These are phyloP conservation scores for Eupithecia subumbrata DNA, from an alignment of 2,888 invertebrate genomes.

Conservation along the genomic window DNA sequence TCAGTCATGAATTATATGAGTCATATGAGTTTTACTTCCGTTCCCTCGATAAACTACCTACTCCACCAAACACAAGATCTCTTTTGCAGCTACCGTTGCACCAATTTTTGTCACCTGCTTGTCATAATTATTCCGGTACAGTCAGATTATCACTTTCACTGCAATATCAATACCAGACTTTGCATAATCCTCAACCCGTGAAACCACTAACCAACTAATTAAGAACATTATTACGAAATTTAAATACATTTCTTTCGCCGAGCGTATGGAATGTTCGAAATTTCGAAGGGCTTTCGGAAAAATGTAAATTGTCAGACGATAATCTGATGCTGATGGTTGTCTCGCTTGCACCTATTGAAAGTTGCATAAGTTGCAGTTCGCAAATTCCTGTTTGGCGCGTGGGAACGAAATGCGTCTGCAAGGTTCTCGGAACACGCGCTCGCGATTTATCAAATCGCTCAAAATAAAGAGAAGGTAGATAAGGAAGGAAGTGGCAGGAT, in stretches of 20 bases:
- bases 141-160: conserved; percentile 47
- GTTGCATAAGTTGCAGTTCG: conserved; percentile 53
- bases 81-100: neutral
- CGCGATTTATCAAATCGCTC: conserved; percentile 73
- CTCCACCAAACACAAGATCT: neutral
- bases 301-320: conserved; percentile 60
- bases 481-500: conserved; percentile 42
- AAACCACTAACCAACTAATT: conserved; percentile 32
- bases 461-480: conserved; percentile 56
- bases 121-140: neutral
- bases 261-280: conserved; percentile 34
- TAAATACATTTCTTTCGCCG: conserved; percentile 30
- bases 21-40: neutral
- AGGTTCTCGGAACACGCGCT: conserved; percentile 73
- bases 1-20: neutral
- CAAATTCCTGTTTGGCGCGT: conserved; percentile 70
- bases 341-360: conserved; percentile 45
- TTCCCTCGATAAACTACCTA: neutral
- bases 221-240: conserved; percentile 30
- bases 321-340: conserved; percentile 30
- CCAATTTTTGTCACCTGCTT: neutral
- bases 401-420: conserved; percentile 73
- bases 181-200: conserved; percentile 35
- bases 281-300: conserved; percentile 55
- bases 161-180: conserved; percentile 34